Evolutionary conservation across 2,797 vertebrate genomes (phyloP), one percentile per base, ranked within the genome.

Genomic region (Eospalax fontanierii): DNA sequence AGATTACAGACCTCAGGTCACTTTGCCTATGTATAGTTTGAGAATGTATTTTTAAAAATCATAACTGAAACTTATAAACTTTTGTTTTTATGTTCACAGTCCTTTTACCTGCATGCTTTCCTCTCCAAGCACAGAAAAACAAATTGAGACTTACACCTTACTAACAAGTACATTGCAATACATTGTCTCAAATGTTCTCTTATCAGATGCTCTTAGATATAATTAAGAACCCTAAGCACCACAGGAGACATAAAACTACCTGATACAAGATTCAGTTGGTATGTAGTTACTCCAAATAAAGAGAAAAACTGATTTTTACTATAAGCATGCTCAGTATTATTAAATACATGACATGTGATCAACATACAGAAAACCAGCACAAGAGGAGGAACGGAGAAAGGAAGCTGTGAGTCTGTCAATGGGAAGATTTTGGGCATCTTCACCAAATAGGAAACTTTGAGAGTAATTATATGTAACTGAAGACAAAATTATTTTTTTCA

Each of bases 401-500:
- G 80, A 89, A 57, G 24, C 14, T 82, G 24, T 82, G 87, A 33
- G 2, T 73, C n/a, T 70, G 26, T 95, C 28, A 54, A 26, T 68
- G 35, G 70, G 24, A 89, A 71, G 35, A 38, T 71, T 85, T 94
- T 94, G 61, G 91, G 74, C 26, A 89, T 68, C 33, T 76, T 54
- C 50, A 2, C 3, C 24, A 6, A 81, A 54, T 46, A 91, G 59
- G 35, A 95, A 93, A 85, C 0, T 38, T 78, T 61, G 40, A 89
- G 50, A 88, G 50, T 46, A 94, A 80, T 43, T 90, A 71, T 76
- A 40, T 92, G 54, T 74, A 61, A 79, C 5, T 46, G 4, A 46
- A 15, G 6, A 87, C 68, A 93, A 82, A 50, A 33, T 54, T 68
- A 80, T 38, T 76, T 93, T 76, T 93, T 93, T 57, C 70, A 94